These are phyloP conservation scores for Gandaritis pyraliata DNA, from an alignment of 2,888 invertebrate species.

Conservation along the genomic window DNA sequence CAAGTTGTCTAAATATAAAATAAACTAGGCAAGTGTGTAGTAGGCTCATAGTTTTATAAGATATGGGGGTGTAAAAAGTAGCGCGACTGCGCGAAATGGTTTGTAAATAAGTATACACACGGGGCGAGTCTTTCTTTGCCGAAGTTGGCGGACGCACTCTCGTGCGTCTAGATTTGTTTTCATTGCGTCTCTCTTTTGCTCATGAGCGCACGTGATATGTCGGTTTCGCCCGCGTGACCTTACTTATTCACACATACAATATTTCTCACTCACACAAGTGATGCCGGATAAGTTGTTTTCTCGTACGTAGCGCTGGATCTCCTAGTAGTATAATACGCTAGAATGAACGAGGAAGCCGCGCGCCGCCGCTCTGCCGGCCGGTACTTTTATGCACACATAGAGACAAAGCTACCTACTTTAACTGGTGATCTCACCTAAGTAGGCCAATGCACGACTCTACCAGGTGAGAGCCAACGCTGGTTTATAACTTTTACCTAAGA, in stretches of 20 bases:
- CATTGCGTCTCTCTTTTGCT: conserved; percentile 80
- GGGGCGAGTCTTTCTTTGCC: too few species aligned
- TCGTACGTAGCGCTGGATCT: conserved; percentile 71
- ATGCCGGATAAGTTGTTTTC: conserved; percentile 75
- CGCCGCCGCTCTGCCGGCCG: conserved; percentile 43
- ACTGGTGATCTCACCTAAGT: conserved; percentile 45
- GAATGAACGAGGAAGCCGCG: conserved; percentile 65
- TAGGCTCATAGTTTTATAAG: too few species aligned
- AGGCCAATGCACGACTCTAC: conserved; percentile 45
- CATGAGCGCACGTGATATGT: conserved; percentile 62
- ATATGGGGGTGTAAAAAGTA: too few species aligned
- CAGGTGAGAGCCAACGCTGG: neutral
- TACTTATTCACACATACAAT: conserved; percentile 74
- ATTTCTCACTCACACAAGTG: conserved; percentile 52
- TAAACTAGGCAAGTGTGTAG: too few species aligned
- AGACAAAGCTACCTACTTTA: conserved; percentile 43
- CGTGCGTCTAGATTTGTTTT: conserved; percentile 68
- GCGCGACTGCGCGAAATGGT: too few species aligned
- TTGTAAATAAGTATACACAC: too few species aligned
- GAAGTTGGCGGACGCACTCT: too few species aligned
- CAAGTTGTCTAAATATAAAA: too few species aligned
- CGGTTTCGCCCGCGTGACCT: conserved; percentile 74
- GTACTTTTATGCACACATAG: conserved; percentile 47
- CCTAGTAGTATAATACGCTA: conserved; percentile 67
- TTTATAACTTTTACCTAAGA: neutral